These are phyloP conservation scores for Lepidostoma basale DNA, from an alignment of 1,140 invertebrate species.

Conservation along the genomic window DNA sequence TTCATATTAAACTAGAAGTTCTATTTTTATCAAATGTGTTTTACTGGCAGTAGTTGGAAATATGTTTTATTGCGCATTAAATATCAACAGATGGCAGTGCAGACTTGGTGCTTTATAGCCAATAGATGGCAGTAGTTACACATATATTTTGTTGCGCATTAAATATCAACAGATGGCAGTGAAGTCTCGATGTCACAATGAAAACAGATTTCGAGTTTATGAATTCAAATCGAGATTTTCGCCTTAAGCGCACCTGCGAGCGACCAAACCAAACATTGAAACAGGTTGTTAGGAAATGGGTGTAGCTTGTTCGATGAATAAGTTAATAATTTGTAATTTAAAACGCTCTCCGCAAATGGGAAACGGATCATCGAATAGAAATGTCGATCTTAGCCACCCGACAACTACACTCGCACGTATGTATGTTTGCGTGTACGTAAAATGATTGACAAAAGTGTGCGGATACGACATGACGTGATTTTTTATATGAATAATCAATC, in stretches of 20 bases:
- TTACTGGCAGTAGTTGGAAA: neutral
- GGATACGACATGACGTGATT: neutral
- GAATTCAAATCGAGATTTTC: neutral
- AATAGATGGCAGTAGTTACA: constrained; percentile 3
- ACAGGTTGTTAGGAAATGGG: constrained; percentile 7
- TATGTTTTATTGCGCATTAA: neutral
- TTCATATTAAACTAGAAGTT: neutral
- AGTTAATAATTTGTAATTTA: neutral
- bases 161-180: no score
- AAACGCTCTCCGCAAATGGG: no score
- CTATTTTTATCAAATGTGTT: neutral
- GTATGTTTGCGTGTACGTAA: no score
- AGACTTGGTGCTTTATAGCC: no score
- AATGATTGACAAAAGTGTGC: neutral
- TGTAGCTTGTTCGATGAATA: constrained; percentile 7
- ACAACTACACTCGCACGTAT: no score
- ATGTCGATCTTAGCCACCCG: neutral
- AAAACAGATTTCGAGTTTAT: neutral
- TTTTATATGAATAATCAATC: neutral
- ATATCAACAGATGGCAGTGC: no score
- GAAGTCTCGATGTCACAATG: neutral
- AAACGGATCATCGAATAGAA: neutral
- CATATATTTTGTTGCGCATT: no score
- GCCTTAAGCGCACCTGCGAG: neutral
- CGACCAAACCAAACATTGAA: no score